Percentiles rank a stretch among this genome's conserved stretches.
These are phyloP conservation scores for Actinostola sp. DNA, from an alignment of 92 coral and sea anemone species.

Conservation along the genomic window DNA sequence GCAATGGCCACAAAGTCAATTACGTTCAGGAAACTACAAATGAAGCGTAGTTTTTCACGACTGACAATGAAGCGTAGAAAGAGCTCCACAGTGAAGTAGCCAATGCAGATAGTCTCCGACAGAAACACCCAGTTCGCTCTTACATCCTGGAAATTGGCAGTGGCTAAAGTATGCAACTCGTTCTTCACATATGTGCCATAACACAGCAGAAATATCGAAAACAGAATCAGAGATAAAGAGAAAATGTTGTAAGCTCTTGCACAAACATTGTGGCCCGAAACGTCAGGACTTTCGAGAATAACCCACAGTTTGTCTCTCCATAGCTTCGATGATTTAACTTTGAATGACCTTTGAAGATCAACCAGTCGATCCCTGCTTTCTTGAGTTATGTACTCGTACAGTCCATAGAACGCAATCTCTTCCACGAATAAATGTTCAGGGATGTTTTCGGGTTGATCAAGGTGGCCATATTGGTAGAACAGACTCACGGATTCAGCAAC, in stretches of 20 bases:
- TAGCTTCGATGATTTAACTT: slow-evolving; percentile 17
- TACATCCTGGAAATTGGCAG: neutral
- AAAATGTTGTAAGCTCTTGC: slow-evolving; percentile 19
- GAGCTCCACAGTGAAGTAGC: slow-evolving; percentile 55
- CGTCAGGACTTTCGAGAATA: slow-evolving; percentile 8
- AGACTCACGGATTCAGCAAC: slow-evolving; percentile 44
- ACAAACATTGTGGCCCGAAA: neutral
- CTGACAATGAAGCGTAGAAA: slow-evolving; percentile 40
- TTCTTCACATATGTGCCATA: neutral
- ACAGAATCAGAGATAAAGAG: slow-evolving; percentile 8
- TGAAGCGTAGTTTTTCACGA: slow-evolving; percentile 36
- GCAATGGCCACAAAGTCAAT: slow-evolving; percentile 57
- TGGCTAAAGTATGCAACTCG: neutral
- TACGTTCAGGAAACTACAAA: slow-evolving; percentile 32
- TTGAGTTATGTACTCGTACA: slow-evolving; percentile 37
- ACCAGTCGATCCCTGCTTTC: slow-evolving; percentile 16
- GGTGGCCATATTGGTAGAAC: slow-evolving; percentile 36
- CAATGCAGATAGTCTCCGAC: slow-evolving; percentile 40
- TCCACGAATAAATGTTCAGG: slow-evolving; percentile 62
- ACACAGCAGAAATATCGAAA: slow-evolving; percentile 18
- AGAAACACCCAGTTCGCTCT: slow-evolving; percentile 12
- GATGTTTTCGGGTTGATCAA: slow-evolving; percentile 43
- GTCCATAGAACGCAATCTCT: slow-evolving; percentile 60
- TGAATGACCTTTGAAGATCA: slow-evolving; percentile 2
- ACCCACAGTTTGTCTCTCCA: slow-evolving; percentile 1